phyloP scores from a whole-genome alignment of 2,888 invertebrate genomes.

The Agonopterix heracliana region DNA sequence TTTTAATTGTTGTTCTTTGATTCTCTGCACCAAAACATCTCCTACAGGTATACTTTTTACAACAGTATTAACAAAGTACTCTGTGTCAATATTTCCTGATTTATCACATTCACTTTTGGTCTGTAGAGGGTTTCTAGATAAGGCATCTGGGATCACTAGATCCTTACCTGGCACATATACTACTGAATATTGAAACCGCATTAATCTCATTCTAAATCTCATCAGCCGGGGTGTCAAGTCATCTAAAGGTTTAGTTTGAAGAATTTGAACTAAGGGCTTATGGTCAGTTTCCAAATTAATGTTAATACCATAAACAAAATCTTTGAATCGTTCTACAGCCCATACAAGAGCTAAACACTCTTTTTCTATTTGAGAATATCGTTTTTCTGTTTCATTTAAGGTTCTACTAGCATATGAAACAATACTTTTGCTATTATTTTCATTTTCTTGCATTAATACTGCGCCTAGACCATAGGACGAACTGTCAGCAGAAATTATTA shows the following conservation, averaged over 20 bases:
- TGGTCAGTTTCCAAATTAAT: constrained; percentile 8
- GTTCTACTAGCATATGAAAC: constrained; percentile 6
- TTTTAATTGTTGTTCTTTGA: too few species aligned
- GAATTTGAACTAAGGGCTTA: constrained; percentile 10
- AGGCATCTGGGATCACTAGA: constrained; percentile 14
- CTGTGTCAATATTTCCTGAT: too few species aligned
- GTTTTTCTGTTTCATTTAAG: background rate
- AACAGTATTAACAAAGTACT: too few species aligned
- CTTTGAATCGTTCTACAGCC: constrained; percentile 3
- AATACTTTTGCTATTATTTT: background rate
- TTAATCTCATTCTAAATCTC: constrained; percentile 15
- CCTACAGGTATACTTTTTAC: too few species aligned
- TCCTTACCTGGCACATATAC: constrained; percentile 19
- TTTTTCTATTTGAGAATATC: constrained; percentile 5
- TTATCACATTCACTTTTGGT: too few species aligned
- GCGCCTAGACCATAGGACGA: constrained; percentile 9
- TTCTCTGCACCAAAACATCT: too few species aligned
- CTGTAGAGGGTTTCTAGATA: constrained; percentile 12
- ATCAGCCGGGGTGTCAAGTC: constrained; percentile 12
- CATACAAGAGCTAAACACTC: constrained; percentile 6
- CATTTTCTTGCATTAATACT: constrained; percentile 6
- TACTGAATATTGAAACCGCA: constrained; percentile 17
- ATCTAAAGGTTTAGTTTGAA: constrained; percentile 12
- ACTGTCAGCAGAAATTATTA: constrained; percentile 5
- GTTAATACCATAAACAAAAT: constrained; percentile 1